These are phyloP conservation scores for Gortyna flavago DNA, from an alignment of 2,888 invertebrate species.

Conservation along the genomic window DNA sequence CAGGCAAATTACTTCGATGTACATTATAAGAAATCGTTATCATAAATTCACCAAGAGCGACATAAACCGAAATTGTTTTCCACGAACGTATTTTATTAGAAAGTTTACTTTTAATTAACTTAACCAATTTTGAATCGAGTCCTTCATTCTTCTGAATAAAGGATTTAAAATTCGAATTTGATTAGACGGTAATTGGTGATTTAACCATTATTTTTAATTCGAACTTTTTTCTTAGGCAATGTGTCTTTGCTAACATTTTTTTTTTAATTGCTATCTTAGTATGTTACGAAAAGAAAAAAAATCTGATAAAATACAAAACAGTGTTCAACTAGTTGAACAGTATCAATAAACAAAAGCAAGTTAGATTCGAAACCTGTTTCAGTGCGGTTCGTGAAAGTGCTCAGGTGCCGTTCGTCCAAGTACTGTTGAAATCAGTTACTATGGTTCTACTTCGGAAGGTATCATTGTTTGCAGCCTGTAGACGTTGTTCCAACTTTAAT, in stretches of 20 bases:
- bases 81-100: slow-evolving; percentile 1
- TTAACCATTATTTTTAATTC: neutral
- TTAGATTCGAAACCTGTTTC: slow-evolving; percentile 14
- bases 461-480: slow-evolving; percentile 29
- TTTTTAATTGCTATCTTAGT: neutral
- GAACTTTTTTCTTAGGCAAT: neutral
- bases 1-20: slow-evolving; percentile 68
- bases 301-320: neutral
- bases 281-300: neutral
- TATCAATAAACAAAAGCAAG: neutral
- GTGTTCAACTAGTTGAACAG: neutral
- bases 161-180: slow-evolving; percentile 37
- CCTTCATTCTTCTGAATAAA: slow-evolving; percentile 1
- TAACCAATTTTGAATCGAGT: slow-evolving; percentile 2
- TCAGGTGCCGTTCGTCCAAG: too few relatives aligned
- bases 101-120: slow-evolving; percentile 39
- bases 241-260: neutral
- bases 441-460: neutral
- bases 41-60: slow-evolving; percentile 36
- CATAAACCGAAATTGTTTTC: slow-evolving; percentile 42
- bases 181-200: neutral
- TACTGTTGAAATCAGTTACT: too few relatives aligned
- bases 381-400: too few relatives aligned
- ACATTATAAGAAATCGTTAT: slow-evolving; percentile 49
- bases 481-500: slow-evolving; percentile 58